Percentiles rank a stretch among this genome's conserved stretches.
These are phyloP conservation scores for Proterorhinus semilunaris DNA, from an alignment of 2,113 vertebrate genomes.

Conservation along the genomic window DNA sequence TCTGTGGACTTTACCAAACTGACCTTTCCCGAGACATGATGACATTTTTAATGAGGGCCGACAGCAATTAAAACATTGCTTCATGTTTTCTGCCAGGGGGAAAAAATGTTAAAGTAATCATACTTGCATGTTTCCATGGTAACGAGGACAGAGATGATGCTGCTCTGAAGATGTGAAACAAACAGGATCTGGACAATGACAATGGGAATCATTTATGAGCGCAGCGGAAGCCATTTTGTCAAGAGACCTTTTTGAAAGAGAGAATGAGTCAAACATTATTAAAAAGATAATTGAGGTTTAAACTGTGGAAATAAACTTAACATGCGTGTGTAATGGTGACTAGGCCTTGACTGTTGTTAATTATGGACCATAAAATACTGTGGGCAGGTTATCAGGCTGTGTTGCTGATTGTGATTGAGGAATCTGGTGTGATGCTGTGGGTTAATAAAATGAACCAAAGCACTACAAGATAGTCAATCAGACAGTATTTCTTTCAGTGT, in stretches of 20 bases:
- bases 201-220: not conserved
- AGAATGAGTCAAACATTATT: not conserved
- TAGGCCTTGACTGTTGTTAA: not conserved
- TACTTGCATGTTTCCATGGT: conserved; percentile 45
- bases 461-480: too few species aligned
- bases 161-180: conserved; percentile 4
- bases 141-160: conserved; percentile 19
- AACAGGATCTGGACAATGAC: not conserved
- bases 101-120: conserved; percentile 8
- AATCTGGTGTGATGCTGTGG: not conserved
- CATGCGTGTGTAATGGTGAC: not conserved
- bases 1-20: not conserved
- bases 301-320: not conserved
- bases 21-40: not conserved
- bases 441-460: too few species aligned
- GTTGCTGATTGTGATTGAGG: not conserved
- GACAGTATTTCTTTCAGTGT: too few species aligned
- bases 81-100: conserved; percentile 1
- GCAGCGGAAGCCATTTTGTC: not conserved
- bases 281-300: not conserved
- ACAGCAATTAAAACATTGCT: conserved; percentile 16
- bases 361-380: not conserved
- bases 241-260: not conserved
- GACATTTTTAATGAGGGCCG: conserved; percentile 12
- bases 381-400: not conserved